Base-by-base conservation (phyloP, 2,888 invertebrate genomes). In the Melanostoma mellinum region DNA sequence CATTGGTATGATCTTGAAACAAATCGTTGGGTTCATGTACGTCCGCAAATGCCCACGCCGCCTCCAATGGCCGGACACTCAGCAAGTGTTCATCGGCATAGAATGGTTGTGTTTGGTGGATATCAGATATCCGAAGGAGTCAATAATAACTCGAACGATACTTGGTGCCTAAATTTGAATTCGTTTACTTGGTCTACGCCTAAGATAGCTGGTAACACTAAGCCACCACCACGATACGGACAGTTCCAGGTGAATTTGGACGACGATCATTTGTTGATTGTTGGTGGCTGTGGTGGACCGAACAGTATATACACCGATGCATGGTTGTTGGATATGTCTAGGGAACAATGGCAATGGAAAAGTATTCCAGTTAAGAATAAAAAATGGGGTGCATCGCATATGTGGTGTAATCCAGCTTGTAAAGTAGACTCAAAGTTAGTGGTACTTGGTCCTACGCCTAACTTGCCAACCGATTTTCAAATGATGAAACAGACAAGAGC, bases 331-430 rank as follows among this genome's bases (percentile, higher is more conserved):
- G 95, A 93, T 67, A 95, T 98, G 95, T 93, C 93, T 85, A 94
- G 94, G 0, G 93, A 93, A 42, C 90, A 92, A 36, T 96, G 96
- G 96, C 93, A 93, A 76, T 95, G 96, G 96, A 93, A 93, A 88
- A 94, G 95, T 90, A 92, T 98, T 58, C 93, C 93, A 78, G 94
- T 98, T 36, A 93, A 93, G 85, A 96, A 96, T 89, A 94, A 94
- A 86, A 95, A 96, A 88, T 95, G 95, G 93, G 95, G 95, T 50
- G 96, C 98, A 33, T 94, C 95, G 0, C 96, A 97, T 88, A 95
- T 98, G 89, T 98, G 98, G 97, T 97, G 97, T 90, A 97, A 98
- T 92, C 97, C 97, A 71, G 97, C 97, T 61, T 97, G 97, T 90
- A 89, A 94, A 92, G 93, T 90, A 1, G 95, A 95, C 73, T 94